Percentiles rank a stretch among this genome's conserved stretches.
These are phyloP conservation scores for Penaeus japonicus DNA, from an alignment of 1,140 invertebrate species.

Conservation along the genomic window DNA sequence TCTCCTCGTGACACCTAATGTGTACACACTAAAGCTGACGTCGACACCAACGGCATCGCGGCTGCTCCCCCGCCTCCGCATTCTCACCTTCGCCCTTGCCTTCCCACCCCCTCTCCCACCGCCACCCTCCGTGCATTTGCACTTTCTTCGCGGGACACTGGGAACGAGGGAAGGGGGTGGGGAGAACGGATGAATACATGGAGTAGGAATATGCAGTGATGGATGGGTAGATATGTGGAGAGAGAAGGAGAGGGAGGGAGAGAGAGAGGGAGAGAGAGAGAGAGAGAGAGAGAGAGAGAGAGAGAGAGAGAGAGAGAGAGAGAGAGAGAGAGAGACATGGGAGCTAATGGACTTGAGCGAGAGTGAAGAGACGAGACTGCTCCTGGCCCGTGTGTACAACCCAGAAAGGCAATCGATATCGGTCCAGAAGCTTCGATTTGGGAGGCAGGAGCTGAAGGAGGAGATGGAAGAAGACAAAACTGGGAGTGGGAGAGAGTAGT, in stretches of 20 bases:
- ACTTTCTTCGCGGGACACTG: not conserved
- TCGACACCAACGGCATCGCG: too few relatives aligned
- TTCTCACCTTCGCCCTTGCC: not conserved
- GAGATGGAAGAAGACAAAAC: too few relatives aligned
- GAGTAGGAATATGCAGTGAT: too few relatives aligned
- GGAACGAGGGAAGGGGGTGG: not conserved
- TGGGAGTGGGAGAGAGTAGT: too few relatives aligned
- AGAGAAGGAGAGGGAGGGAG: slow-evolving; percentile 19
- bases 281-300: not conserved
- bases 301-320: not conserved
- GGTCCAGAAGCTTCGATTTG: too few relatives aligned
- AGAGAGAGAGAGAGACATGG: slow-evolving; percentile 1
- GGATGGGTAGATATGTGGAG: not conserved
- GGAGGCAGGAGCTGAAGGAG: too few relatives aligned
- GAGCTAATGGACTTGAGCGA: too few relatives aligned
- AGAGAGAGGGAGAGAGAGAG: not conserved
- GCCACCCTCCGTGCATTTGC: not conserved
- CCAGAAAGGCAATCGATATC: too few relatives aligned
- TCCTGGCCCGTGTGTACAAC: too few relatives aligned
- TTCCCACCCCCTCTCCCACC: not conserved
- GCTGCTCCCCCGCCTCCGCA: not conserved
- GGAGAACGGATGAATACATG: not conserved
- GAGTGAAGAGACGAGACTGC: too few relatives aligned
- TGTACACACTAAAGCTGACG: too few relatives aligned
- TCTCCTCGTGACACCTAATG: too few relatives aligned